Base-by-base conservation (phyloP, 2,797 vertebrate species). In the Peromyscus nudipes region DNA sequence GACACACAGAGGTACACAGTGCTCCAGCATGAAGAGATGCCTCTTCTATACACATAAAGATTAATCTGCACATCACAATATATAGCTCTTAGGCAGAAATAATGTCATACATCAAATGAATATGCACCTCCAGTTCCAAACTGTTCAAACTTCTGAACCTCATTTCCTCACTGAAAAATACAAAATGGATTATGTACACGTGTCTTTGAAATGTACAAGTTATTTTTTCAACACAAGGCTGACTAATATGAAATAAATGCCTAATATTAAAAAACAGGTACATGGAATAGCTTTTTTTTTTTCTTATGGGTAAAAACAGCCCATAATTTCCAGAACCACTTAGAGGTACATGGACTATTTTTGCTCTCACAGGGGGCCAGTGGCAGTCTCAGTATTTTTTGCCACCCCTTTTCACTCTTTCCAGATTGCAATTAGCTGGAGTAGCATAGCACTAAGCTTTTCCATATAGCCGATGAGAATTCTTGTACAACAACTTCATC, bases 191-290 rank as follows among this genome's bases (percentile, higher is more conserved):
- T 46, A 23, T 5, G 0, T 27, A 52, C 4, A 92, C 2, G 3
- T 43, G 4, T 43, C 11, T 80, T 93, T 90, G 57, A 75, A 83
- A 46, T 92, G 34, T 81, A 37, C 88, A 90, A 64, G 17, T 67
- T 94, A 46, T 89, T 88, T 77, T 88, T 95, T n/a, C 92, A 88
- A 89, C 60, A 62, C 11, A 81, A 3, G 2, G 60, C 55, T 71
- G 52, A 43, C 64, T 37, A 25, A 60, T 76, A 49, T 46, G 43
- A 96, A 80, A 75, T 73, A 34, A 67, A 89, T 91, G 93, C 77
- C 75, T 82, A 43, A 85, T 52, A 46, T 23, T 76, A 85, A 83
- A 73, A 46, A 49, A 55, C 17, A 27, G 29, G 75, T 69, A 75
- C 1, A 17, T 52, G 16, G 1, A 94, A 55, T 49, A 84, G 52